Evolutionary conservation across 2,113 vertebrate species (phyloP).

Genomic region (Megaceryle torquata): DNA sequence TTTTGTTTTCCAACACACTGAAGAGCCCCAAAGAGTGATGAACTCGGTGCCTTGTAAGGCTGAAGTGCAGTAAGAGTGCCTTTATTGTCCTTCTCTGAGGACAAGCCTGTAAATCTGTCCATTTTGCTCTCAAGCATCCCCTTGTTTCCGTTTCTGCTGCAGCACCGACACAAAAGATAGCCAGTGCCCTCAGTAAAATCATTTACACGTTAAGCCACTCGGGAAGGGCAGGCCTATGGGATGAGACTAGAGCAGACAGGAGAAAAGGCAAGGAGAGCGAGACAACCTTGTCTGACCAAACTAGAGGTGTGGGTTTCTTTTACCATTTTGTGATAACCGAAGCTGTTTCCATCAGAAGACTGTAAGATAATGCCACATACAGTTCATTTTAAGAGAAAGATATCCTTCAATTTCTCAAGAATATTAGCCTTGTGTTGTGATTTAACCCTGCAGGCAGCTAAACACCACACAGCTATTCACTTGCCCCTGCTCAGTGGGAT

Average conservation of each 20-base stretch:
- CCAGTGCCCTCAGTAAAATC: not conserved
- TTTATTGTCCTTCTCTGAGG: not conserved
- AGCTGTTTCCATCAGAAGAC: not conserved
- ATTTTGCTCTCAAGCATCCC: not conserved
- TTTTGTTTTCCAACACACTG: not conserved
- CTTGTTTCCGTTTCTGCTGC: not conserved
- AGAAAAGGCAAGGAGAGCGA: not conserved
- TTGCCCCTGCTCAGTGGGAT: not conserved
- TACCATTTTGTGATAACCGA: not conserved
- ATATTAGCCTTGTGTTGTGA: not conserved
- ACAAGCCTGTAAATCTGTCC: not conserved
- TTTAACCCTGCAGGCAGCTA: not conserved
- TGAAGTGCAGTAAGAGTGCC: not conserved
- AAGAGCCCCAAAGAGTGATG: not conserved
- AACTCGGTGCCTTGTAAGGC: not conserved
- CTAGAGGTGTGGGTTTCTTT: not conserved
- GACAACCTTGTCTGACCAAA: not conserved
- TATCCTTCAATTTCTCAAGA: not conserved
- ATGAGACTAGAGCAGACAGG: not conserved
- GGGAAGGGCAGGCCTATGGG: not conserved
- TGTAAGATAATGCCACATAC: not conserved
- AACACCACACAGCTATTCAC: not conserved
- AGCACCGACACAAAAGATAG: not conserved
- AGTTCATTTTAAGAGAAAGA: not conserved
- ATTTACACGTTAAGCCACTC: not conserved